These are phyloP conservation scores for Leucophenga montana DNA, from an alignment of 2,888 invertebrate species.

Conservation along the genomic window DNA sequence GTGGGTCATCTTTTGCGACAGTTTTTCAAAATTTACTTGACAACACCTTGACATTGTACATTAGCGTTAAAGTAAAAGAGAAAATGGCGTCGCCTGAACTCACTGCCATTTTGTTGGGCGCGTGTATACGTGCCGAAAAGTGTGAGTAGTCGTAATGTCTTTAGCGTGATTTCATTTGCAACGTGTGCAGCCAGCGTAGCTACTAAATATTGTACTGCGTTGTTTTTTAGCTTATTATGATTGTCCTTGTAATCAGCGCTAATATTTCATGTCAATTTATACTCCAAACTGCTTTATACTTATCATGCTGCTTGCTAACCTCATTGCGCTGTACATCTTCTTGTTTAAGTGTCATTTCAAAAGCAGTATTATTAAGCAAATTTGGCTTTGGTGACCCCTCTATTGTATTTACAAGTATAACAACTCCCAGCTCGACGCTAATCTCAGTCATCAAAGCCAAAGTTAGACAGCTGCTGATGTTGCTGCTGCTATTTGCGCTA, in stretches of 20 bases:
- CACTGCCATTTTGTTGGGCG: neutral
- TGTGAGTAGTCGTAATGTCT: slow-evolving; percentile 8
- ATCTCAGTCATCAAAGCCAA: slow-evolving; percentile 39
- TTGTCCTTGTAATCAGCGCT: neutral
- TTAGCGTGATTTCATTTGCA: slow-evolving; percentile 17
- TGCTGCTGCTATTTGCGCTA: neutral
- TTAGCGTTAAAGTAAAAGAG: slow-evolving; percentile 43
- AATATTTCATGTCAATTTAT: neutral
- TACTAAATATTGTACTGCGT: no score
- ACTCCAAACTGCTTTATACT: neutral
- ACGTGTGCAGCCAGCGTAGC: neutral
- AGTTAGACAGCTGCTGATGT: no score
- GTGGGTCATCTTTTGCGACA: slow-evolving; percentile 38
- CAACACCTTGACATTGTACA: slow-evolving; percentile 65
- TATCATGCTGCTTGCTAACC: neutral
- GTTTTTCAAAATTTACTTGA: slow-evolving; percentile 58
- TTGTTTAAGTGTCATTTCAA: slow-evolving; percentile 16
- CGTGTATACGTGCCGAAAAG: neutral
- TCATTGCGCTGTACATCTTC: neutral
- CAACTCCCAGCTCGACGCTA: slow-evolving; percentile 35
- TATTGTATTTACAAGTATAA: neutral
- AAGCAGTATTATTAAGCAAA: slow-evolving; percentile 10
- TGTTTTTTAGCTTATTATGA: neutral
- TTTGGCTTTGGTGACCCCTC: no score
- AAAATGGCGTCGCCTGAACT: neutral